These are phyloP conservation scores for Euborellia annulipes DNA, from an alignment of 1,140 invertebrate genomes.

Conservation along the genomic window DNA sequence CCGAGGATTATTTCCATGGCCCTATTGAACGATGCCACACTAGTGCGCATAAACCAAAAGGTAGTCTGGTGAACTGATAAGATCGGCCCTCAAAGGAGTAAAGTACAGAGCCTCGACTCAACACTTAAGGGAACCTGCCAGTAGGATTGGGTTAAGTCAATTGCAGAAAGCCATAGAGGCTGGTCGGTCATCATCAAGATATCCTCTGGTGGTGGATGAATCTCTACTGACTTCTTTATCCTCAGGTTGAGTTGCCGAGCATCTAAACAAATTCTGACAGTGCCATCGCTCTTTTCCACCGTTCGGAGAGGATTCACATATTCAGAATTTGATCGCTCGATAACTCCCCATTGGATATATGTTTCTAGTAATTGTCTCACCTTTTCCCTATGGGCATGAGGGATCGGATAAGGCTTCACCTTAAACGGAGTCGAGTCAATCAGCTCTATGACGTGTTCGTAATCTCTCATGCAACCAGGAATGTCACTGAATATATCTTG, in stretches of 20 bases:
- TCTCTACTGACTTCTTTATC: not conserved
- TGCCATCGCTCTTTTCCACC: not conserved
- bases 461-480: too few species aligned
- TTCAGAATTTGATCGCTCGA: not conserved
- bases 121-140: not conserved
- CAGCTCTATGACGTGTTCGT: too few species aligned
- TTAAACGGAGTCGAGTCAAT: too few species aligned
- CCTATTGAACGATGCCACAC: not conserved
- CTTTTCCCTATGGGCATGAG: too few species aligned
- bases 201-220: not conserved
- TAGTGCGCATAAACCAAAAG: not conserved
- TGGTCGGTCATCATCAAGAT: not conserved
- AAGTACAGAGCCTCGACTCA: not conserved
- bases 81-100: not conserved
- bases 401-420: too few species aligned
- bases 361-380: too few species aligned
- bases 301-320: not conserved
- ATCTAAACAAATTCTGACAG: not conserved
- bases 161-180: not conserved
- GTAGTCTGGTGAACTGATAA: not conserved
- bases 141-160: not conserved
- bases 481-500: too few species aligned
- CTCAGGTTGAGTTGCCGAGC: not conserved
- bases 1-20: not conserved
- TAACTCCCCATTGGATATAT: not conserved